Percentiles rank a stretch among this genome's conserved stretches.
phyloP scores from a whole-genome alignment of 2,113 vertebrate genomes.

The Scytalopus superciliaris region DNA sequence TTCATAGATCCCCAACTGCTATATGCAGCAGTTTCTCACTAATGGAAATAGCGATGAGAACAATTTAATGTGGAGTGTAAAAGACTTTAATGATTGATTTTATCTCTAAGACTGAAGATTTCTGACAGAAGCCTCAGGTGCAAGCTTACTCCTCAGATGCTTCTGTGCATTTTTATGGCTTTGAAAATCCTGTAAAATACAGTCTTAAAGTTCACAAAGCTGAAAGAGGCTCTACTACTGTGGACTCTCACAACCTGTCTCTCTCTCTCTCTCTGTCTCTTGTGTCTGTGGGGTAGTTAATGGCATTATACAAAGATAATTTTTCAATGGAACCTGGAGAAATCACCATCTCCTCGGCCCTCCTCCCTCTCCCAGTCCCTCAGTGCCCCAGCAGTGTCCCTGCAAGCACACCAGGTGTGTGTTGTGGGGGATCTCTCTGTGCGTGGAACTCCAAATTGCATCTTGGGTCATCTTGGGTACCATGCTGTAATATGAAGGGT shows the following conservation, averaged over 20 bases:
- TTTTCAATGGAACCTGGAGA: not conserved
- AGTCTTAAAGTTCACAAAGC: not conserved
- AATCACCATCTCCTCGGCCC: not conserved
- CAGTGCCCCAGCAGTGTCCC: not conserved
- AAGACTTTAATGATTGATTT: not conserved
- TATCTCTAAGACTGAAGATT: not conserved
- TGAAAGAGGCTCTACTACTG: not conserved
- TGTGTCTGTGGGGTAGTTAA: not conserved
- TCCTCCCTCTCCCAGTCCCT: not conserved
- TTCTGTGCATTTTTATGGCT: not conserved
- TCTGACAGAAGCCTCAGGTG: not conserved
- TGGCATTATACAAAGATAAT: accelerated
- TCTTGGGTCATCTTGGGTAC: not conserved
- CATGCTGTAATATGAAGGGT: accelerated
- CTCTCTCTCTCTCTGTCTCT: not conserved
- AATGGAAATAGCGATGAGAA: not conserved
- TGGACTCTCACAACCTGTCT: not conserved
- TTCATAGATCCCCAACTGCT: not conserved
- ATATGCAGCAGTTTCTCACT: not conserved
- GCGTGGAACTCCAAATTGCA: not conserved
- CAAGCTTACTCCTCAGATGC: not conserved
- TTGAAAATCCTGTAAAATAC: not conserved
- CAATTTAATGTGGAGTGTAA: not conserved
- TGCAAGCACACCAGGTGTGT: not conserved
- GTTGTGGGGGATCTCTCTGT: not conserved